Evolutionary conservation across 2,113 vertebrate species (phyloP), one percentile per base, ranked within the genome.

Genomic region (Tragulus kanchil): DNA sequence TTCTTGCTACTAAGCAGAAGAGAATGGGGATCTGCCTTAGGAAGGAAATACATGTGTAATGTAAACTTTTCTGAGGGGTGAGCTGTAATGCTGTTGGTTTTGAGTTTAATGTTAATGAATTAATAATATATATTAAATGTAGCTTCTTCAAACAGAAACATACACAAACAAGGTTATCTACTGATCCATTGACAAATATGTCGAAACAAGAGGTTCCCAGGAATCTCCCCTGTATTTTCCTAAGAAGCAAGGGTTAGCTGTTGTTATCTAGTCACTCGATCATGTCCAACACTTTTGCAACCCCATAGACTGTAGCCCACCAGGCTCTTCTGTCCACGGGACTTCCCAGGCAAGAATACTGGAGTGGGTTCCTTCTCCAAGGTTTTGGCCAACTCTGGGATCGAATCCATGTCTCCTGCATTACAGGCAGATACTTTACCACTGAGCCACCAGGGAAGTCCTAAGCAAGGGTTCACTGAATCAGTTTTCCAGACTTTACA

Each of bases 111-210:
- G 69, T 61, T 54, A 85, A 89, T 48, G 26, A 90, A 75, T 85
- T 36, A 56, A 58, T 50, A 71, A 85, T 78, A 87, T 13, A 69
- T 56, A 85, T 85, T 75, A 82, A 75, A 82, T 48, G 36, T 2
- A 0, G 4, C 45, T 36, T 67, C 78, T 93, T 93, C 52, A 90
- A 92, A 73, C 13, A 87, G 28, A 94, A 86, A 90, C 36, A 84
- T 52, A 54, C 36, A 71, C 25, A 93, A 94, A 67, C 11, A 90
- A 77, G 23, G 26, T 85, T 82, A 90, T 6, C 6, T 78, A 64
- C 59, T 78, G 64, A 97, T 83, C 15, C 19, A 50, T n/a, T n/a
- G 64, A 89, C 73, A 96, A 79, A 81, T 84, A 25, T 36, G 10
- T 52, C 90, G 31, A 58, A 42, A 95, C 50, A 7, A 56, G 58